Conservation (phyloP, 2,797 vertebrate species). For the Danionella dracula region DNA sequence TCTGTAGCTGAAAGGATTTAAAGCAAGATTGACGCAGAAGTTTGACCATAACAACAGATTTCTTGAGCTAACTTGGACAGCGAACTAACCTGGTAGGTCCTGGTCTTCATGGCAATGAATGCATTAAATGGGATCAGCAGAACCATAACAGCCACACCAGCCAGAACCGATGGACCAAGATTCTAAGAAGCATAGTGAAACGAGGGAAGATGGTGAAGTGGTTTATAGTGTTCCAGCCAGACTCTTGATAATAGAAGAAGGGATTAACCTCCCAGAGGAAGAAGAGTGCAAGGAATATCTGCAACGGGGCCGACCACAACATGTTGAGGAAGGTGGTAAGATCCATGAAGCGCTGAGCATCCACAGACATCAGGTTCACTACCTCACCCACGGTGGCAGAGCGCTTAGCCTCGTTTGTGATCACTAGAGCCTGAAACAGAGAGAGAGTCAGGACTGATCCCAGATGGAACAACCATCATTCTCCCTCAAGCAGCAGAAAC, state of each 20-base stretch:
- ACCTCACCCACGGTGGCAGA: constrained; percentile 88
- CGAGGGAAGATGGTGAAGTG: too few relatives aligned
- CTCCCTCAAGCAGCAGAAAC: too few relatives aligned
- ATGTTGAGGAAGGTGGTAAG: constrained; percentile 85
- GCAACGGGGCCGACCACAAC: constrained; percentile 92
- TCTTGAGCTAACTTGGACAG: not conserved
- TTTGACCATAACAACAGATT: too few relatives aligned
- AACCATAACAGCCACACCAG: constrained; percentile 91
- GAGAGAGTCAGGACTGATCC: too few relatives aligned
- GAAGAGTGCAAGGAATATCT: constrained; percentile 86
- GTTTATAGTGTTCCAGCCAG: too few relatives aligned
- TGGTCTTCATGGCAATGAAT: constrained; percentile 86
- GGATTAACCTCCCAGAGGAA: constrained; percentile 90
- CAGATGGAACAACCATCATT: not conserved
- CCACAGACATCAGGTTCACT: constrained; percentile 96
- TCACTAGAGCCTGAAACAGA: constrained; percentile 77
- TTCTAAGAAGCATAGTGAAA: constrained; percentile 53
- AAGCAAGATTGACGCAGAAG: too few relatives aligned
- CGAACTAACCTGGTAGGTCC: constrained; percentile 78
- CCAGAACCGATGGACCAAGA: constrained; percentile 86
- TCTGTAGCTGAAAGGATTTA: too few relatives aligned
- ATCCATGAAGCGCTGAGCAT: constrained; percentile 91
- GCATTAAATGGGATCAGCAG: constrained; percentile 89
- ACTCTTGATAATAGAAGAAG: not conserved
- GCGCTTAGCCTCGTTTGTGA: constrained; percentile 87